Evolutionary conservation across 2,797 vertebrate species (phyloP).

Genomic region (Esox masquinongy): DNA sequence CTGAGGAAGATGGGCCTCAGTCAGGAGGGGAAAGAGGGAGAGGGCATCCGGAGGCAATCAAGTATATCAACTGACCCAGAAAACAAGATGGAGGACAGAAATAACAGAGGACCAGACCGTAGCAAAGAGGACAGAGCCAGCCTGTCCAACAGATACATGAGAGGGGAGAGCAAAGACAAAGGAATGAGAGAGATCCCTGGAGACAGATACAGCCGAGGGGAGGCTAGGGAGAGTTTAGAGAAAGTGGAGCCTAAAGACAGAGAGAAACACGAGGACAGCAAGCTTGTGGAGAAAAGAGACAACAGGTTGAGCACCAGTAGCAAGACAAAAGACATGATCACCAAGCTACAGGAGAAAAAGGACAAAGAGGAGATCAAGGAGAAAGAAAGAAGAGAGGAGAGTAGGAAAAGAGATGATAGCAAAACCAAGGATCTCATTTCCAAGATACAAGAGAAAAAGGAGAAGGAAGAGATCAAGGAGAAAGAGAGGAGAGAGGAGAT

Average conservation of each 20-base stretch:
- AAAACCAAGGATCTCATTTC: slow-evolving; percentile 79
- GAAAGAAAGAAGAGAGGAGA: slow-evolving; percentile 71
- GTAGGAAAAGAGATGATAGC: slow-evolving; percentile 64
- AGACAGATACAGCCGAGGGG: slow-evolving; percentile 44
- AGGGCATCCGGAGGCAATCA: slow-evolving; percentile 48
- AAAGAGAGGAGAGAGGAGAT: slow-evolving; percentile 74
- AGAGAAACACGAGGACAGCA: slow-evolving; percentile 71
- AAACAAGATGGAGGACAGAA: slow-evolving; percentile 49
- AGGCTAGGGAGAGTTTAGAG: slow-evolving; percentile 56
- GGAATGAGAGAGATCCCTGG: slow-evolving; percentile 60
- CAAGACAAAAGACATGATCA: slow-evolving; percentile 79
- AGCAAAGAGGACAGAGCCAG: slow-evolving; percentile 38
- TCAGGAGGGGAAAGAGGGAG: slow-evolving; percentile 70
- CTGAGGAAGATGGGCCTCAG: slow-evolving; percentile 77
- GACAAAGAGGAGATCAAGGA: slow-evolving; percentile 59
- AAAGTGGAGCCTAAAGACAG: slow-evolving; percentile 69
- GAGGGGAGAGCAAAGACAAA: slow-evolving; percentile 56
- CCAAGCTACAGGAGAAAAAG: slow-evolving; percentile 75
- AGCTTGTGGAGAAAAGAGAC: slow-evolving; percentile 64
- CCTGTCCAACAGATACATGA: slow-evolving; percentile 5
- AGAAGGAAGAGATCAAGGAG: slow-evolving; percentile 71
- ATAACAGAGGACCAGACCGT: slow-evolving; percentile 29
- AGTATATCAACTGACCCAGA: slow-evolving; percentile 54
- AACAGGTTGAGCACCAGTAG: slow-evolving; percentile 74
- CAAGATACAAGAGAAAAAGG: slow-evolving; percentile 71